Percentiles rank a stretch among this genome's conserved stretches.
Evolutionary conservation across 2,113 vertebrate genomes (phyloP).

Genomic region (Lepisosteus osseus): DNA sequence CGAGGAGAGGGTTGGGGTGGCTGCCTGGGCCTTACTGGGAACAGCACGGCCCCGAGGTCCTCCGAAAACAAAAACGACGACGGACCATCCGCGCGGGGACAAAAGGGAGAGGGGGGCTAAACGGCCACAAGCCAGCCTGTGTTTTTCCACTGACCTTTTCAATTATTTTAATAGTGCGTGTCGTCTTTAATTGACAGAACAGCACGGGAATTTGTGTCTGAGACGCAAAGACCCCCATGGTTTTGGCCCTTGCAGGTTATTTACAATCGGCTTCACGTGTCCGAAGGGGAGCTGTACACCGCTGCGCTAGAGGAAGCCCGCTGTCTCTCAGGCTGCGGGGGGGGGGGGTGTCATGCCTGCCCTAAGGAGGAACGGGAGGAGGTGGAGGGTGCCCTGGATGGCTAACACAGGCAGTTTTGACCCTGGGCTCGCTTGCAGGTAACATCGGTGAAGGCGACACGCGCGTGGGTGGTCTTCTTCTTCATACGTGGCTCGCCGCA

Average conservation of each 20-base stretch:
- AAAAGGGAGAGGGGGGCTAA: too few relatives aligned
- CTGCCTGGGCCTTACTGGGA: too few relatives aligned
- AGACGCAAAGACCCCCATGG: constrained; percentile 57
- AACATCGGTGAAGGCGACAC: constrained; percentile 60
- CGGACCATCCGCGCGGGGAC: too few relatives aligned
- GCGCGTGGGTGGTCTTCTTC: constrained; percentile 49
- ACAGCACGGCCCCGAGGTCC: too few relatives aligned
- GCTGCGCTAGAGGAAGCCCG: constrained; percentile 32
- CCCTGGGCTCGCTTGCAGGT: constrained; percentile 33
- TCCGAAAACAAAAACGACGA: too few relatives aligned
- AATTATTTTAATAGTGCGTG: too few relatives aligned
- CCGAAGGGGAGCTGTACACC: constrained; percentile 57
- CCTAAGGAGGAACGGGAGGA: constrained; percentile 22
- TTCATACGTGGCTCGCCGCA: constrained; percentile 57
- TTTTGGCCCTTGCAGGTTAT: constrained; percentile 62
- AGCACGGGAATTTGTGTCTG: constrained; percentile 19
- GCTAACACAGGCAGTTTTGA: constrained; percentile 31
- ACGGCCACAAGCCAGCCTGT: too few relatives aligned
- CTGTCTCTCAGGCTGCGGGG: constrained; percentile 38
- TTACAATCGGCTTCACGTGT: constrained; percentile 67
- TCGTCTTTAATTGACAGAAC: too few relatives aligned
- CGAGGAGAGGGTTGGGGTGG: too few relatives aligned
- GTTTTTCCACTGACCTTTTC: too few relatives aligned
- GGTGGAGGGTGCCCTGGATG: constrained; percentile 28
- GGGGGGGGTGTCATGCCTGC: constrained; percentile 33